phyloP scores from a whole-genome alignment of 2,113 vertebrate species.

The Calonectris borealis region DNA sequence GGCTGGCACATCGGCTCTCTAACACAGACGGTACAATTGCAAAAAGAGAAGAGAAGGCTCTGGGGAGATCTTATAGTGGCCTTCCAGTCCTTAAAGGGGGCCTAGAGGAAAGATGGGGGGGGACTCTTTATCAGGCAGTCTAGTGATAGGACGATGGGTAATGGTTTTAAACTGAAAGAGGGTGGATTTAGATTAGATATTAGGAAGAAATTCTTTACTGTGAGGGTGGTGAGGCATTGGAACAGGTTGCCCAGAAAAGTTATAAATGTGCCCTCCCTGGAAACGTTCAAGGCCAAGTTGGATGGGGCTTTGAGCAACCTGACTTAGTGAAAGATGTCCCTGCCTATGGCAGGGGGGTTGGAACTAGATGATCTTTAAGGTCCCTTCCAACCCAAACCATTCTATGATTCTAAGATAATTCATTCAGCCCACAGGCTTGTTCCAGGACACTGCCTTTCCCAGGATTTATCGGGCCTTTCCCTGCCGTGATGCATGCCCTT shows the following conservation, averaged over 20 bases:
- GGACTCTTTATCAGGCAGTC: neutral
- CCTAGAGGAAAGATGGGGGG: neutral
- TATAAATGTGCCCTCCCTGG: neutral
- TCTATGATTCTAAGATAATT: neutral
- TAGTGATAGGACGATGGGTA: neutral
- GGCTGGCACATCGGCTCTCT: neutral
- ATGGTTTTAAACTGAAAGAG: neutral
- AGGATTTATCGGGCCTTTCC: neutral
- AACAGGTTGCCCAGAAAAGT: neutral
- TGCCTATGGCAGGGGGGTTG: neutral
- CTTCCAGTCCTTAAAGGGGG: neutral
- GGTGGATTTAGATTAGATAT: neutral
- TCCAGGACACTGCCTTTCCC: neutral
- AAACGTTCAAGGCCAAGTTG: neutral
- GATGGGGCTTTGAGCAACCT: neutral
- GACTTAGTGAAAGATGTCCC: neutral
- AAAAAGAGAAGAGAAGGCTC: neutral
- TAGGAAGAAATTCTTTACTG: neutral
- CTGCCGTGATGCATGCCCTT: neutral
- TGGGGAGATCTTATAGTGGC: fast-evolving
- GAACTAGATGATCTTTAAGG: neutral
- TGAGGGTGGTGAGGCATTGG: neutral
- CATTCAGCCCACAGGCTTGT: neutral
- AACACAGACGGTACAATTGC: neutral
- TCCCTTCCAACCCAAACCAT: neutral